Evolutionary conservation across 92 coral and sea anemone species (phyloP).

Genomic region (Heliopora coerulea): DNA sequence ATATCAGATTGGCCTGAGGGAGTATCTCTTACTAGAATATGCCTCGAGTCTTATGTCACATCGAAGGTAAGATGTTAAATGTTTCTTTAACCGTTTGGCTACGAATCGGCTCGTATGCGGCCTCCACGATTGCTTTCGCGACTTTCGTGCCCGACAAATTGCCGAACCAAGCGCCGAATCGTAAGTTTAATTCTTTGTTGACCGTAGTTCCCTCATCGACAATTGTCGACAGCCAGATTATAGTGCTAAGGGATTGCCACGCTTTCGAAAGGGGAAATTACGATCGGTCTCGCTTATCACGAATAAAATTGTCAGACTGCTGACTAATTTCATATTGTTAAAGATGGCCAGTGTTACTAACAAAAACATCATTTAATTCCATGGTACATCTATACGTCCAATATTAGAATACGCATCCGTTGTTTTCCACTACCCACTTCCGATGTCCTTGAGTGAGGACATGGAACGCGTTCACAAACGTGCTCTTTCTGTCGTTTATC

Average conservation of each 20-base stretch:
- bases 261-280: too few relatives aligned
- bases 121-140: too few relatives aligned
- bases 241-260: too few relatives aligned
- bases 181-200: too few relatives aligned
- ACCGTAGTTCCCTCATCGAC: too few relatives aligned
- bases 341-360: neutral
- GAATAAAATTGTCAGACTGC: too few relatives aligned
- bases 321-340: neutral
- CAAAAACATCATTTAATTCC: neutral
- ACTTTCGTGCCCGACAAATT: too few relatives aligned
- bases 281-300: too few relatives aligned
- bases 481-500: neutral
- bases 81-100: too few relatives aligned
- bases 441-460: neutral
- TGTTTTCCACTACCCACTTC: neutral
- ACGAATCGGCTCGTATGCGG: too few relatives aligned
- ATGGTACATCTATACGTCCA: neutral
- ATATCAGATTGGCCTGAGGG: slow-evolving; percentile 72
- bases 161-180: too few relatives aligned
- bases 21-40: slow-evolving; percentile 82
- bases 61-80: slow-evolving; percentile 63
- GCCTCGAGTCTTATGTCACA: slow-evolving; percentile 96
- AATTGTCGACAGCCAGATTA: too few relatives aligned
- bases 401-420: neutral
- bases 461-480: neutral